Evolutionary conservation across 1,140 invertebrate species (phyloP), one percentile per base, ranked within the genome.

Genomic region (Psilanteris sp.): DNA sequence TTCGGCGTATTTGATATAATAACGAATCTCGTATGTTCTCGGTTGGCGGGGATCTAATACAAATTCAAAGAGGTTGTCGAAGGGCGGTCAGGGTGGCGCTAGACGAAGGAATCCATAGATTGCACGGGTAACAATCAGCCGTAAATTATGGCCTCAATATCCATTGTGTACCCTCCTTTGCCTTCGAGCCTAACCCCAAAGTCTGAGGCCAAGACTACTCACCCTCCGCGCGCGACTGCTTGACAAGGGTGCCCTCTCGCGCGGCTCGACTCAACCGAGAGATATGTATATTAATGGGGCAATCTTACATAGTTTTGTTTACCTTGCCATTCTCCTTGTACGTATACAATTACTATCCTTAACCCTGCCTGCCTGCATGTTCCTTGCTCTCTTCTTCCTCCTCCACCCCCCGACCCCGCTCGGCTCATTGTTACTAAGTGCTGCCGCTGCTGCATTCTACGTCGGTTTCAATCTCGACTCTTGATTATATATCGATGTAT

Each of bases 291-390:
- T 89, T 88, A 89, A 89, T 89, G 86, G 87, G 87, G 81, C 86
- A 89, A 89, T 89, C 87, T 89, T 89, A 89, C 87, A 88, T 89
- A 89, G 87, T 89, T 89, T 88, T 89, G 87, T 89, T 89, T 89
- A 89, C 86, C 86, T 89, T 89, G 85, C 86, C 84, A 88, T 89
- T 87, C 86, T 89, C 83, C 74, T 64, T 79, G 75, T 83, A 81
- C 85, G 86, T 88, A 87, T 87, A 88, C 87, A 88, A 87, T 87
- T 88, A 86, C 86, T 84, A 88, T 85, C 82, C 82, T 70, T 66
- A 64, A 34, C 79, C 73, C 67, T 64, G 39, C 52, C 14, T 62
- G 34, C 77, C 48, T 54, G 54, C 52, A 50, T 52, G 22, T 48
- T 48, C 41, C 13, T 48, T 13, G 0, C 16, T 41, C 20, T n/a